phyloP scores from a whole-genome alignment of 30 jellyfish, hydroid and myxozoan genomes.

The Aurelia aurita region DNA sequence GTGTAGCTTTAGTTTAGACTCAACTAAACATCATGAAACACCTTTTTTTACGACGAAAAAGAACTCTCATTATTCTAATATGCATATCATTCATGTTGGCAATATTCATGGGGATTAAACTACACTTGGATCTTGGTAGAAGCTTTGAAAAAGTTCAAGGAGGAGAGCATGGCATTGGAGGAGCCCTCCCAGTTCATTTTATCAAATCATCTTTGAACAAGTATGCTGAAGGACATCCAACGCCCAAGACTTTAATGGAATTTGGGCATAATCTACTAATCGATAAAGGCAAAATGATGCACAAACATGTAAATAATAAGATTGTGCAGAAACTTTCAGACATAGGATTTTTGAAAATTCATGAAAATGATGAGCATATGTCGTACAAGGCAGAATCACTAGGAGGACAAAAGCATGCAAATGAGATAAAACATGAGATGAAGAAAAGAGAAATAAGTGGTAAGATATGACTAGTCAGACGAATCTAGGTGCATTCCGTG shows the following conservation, averaged over 20 bases:
- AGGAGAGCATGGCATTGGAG: background rate
- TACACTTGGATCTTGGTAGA: conserved; percentile 7
- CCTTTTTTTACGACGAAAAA: background rate
- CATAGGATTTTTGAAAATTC: background rate
- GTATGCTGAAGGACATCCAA: background rate
- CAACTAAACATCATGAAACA: background rate
- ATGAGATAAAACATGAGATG: background rate
- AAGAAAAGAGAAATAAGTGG: too few relatives aligned
- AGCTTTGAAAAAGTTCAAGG: background rate
- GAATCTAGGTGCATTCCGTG: too few relatives aligned
- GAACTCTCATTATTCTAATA: conserved; percentile 7
- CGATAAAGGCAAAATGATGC: conserved; percentile 6
- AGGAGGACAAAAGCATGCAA: background rate
- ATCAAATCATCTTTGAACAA: background rate
- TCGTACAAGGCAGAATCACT: background rate
- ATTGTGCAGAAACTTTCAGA: conserved; percentile 19
- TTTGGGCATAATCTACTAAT: background rate
- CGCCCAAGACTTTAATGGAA: background rate
- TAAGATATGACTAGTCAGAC: too few relatives aligned
- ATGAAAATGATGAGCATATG: background rate
- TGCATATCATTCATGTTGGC: conserved; percentile 32
- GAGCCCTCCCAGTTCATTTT: background rate
- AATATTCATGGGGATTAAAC: conserved; percentile 7
- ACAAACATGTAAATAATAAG: conserved; percentile 6
- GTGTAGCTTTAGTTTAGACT: background rate